Evolutionary conservation across 2,888 invertebrate genomes (phyloP).

Genomic region (Heliothis peltigera): DNA sequence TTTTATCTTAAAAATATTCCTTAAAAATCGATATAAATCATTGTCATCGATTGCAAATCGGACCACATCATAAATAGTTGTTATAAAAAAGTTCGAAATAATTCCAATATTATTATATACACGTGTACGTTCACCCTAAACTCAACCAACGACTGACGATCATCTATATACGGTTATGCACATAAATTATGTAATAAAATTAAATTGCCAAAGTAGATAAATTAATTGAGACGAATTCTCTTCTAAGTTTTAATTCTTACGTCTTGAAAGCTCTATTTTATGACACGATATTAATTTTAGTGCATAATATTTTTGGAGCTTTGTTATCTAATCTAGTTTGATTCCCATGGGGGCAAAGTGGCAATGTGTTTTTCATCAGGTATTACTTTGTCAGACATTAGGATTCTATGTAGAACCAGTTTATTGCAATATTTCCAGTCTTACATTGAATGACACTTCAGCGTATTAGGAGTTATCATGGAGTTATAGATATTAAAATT

Average conservation of each 20-base stretch:
- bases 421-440: too few species aligned
- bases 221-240: constrained; percentile 60
- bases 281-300: constrained; percentile 27
- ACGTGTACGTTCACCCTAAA: constrained; percentile 51
- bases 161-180: constrained; percentile 58
- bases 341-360: too few species aligned
- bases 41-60: constrained; percentile 27
- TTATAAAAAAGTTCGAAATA: constrained; percentile 44
- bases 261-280: constrained; percentile 39
- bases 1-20: constrained; percentile 16
- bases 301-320: constrained; percentile 5
- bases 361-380: too few species aligned
- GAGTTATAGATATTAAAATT: too few species aligned
- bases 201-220: constrained; percentile 63
- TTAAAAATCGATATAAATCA: constrained; percentile 43
- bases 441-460: too few species aligned
- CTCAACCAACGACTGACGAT: constrained; percentile 42
- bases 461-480: too few species aligned
- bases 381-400: too few species aligned
- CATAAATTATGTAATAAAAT: constrained; percentile 66
- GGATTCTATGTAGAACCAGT: too few species aligned
- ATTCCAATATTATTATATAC: constrained; percentile 19
- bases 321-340: background rate
- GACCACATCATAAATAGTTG: constrained; percentile 47
- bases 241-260: constrained; percentile 51